Evolutionary conservation across 2,797 vertebrate genomes (phyloP).

Genomic region (Spea hammondii): DNA sequence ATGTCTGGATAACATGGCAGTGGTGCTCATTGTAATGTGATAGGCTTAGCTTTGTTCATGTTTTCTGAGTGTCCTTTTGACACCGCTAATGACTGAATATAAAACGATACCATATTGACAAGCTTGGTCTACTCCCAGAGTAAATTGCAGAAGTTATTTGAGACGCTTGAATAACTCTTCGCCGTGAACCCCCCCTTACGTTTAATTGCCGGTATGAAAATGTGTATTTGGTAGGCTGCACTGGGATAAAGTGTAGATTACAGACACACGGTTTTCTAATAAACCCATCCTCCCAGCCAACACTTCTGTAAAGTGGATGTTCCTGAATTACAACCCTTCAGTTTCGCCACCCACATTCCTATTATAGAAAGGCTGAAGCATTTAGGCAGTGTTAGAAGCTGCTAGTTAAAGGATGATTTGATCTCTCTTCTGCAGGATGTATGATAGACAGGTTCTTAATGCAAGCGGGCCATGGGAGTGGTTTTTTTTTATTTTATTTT

Average conservation of each 20-base stretch:
- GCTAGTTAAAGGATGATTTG: constrained; percentile 34
- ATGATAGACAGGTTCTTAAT: constrained; percentile 1
- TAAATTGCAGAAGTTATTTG: constrained; percentile 52
- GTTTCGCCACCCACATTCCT: constrained; percentile 37
- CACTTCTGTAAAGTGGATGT: constrained; percentile 49
- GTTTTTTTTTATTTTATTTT: neutral
- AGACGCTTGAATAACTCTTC: constrained; percentile 49
- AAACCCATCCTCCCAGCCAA: constrained; percentile 44
- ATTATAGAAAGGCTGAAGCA: constrained; percentile 22
- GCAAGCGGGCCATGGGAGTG: neutral
- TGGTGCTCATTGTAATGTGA: constrained; percentile 48
- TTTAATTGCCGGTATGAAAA: constrained; percentile 50
- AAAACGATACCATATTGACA: constrained; percentile 52
- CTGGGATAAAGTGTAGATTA: constrained; percentile 28
- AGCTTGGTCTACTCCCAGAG: constrained; percentile 48
- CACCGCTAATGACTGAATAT: constrained; percentile 52
- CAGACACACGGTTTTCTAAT: constrained; percentile 27
- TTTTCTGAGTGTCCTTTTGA: constrained; percentile 51
- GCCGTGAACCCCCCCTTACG: neutral
- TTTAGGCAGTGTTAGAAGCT: constrained; percentile 34
- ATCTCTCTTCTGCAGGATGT: constrained; percentile 15
- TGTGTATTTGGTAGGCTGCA: constrained; percentile 42
- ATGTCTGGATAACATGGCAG: constrained; percentile 51
- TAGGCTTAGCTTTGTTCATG: constrained; percentile 49
- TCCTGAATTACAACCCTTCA: constrained; percentile 45